Conservation (phyloP, 2,888 invertebrate species). For the Polylopha cassiicola region DNA sequence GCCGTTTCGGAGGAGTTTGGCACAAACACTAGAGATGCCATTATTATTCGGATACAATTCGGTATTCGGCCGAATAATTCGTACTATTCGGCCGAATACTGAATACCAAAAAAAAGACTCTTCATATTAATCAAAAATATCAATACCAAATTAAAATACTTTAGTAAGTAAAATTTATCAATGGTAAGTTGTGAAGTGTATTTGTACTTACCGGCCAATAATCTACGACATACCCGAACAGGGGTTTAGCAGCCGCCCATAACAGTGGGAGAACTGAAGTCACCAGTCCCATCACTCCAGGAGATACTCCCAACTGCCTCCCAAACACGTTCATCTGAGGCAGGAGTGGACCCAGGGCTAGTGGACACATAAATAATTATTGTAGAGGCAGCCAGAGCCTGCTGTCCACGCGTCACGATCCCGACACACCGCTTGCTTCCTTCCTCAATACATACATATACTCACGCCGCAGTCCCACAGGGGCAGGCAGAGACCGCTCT, state of each 20-base stretch:
- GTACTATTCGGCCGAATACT: no score
- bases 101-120: neutral
- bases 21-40: no score
- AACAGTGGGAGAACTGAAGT: constrained; percentile 85
- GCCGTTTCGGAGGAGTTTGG: no score
- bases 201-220: constrained; percentile 76
- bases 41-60: no score
- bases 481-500: no score
- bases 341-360: constrained; percentile 88
- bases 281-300: constrained; percentile 85
- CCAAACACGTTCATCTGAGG: constrained; percentile 88
- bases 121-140: no score
- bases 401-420: neutral
- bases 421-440: neutral
- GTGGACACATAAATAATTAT: constrained; percentile 5
- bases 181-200: neutral
- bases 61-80: no score
- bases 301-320: constrained; percentile 85
- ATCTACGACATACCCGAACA: constrained; percentile 86
- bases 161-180: neutral
- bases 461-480: no score
- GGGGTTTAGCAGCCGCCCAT: constrained; percentile 86
- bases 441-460: no score
- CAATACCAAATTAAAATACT: no score
- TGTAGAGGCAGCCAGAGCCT: neutral